Evolutionary conservation across 2,888 invertebrate species (phyloP).

Genomic region (Frankliniella intonsa): DNA sequence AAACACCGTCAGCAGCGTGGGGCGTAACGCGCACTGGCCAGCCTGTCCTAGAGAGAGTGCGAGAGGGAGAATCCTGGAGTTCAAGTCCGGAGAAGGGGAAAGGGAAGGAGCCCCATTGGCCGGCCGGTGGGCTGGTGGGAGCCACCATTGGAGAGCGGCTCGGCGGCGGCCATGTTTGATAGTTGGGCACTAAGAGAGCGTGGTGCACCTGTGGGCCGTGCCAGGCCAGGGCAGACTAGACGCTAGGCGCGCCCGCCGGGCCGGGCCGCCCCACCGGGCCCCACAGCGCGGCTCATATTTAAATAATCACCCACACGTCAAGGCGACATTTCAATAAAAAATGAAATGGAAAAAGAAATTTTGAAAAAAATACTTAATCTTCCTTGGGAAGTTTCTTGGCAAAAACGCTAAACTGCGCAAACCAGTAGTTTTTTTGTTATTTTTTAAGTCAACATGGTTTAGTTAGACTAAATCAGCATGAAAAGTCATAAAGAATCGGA

Average conservation of each 20-base stretch:
- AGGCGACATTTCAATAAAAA: background rate
- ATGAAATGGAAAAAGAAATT: background rate
- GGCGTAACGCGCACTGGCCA: background rate
- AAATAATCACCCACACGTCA: background rate
- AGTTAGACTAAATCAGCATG: no score
- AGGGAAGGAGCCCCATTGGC: background rate
- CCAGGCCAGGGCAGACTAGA: background rate
- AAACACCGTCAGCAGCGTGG: background rate
- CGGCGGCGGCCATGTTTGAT: slow-evolving; percentile 13
- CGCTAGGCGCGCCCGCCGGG: background rate
- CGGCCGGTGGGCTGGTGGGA: background rate
- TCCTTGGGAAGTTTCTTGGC: no score
- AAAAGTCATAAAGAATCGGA: no score
- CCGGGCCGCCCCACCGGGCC: background rate
- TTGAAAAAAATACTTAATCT: no score
- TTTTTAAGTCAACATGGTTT: no score
- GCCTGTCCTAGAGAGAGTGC: no score
- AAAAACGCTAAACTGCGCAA: no score
- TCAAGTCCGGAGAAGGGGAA: background rate
- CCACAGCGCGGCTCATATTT: background rate
- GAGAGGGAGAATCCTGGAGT: background rate
- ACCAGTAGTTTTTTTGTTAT: no score
- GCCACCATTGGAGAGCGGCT: background rate
- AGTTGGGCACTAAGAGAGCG: slow-evolving; percentile 11
- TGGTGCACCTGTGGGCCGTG: background rate